phyloP scores from a whole-genome alignment of 2,888 invertebrate species.

The Pecten maximus region DNA sequence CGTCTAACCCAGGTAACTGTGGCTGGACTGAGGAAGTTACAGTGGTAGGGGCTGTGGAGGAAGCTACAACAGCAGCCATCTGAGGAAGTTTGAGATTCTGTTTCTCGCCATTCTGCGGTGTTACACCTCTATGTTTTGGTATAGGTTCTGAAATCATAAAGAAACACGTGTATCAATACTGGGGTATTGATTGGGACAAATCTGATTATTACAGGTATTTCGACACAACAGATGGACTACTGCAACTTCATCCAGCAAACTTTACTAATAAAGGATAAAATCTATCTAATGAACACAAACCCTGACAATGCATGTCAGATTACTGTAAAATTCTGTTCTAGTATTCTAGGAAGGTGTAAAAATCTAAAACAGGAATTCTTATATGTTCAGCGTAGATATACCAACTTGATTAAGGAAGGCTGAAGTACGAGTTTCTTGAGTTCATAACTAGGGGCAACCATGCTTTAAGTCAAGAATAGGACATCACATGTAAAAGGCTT shows the following conservation, averaged over 20 bases:
- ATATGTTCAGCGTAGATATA: neutral
- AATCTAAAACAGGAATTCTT: neutral
- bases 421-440: neutral
- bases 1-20: neutral
- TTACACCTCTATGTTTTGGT: conserved; percentile 24
- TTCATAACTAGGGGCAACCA: no score
- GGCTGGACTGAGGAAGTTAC: neutral
- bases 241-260: neutral
- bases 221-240: neutral
- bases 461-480: neutral
- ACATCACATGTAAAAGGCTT: no score
- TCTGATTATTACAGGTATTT: neutral
- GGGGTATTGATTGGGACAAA: neutral
- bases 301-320: no score
- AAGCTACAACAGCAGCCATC: neutral
- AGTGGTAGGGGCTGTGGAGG: neutral
- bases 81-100: conserved; percentile 21
- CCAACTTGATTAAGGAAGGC: neutral
- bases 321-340: neutral
- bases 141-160: conserved; percentile 26
- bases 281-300: no score
- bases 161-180: conserved; percentile 11
- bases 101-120: conserved; percentile 28
- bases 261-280: no score
- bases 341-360: neutral